Base-by-base conservation (phyloP, 2,113 vertebrate species). In the Helogale parvula region DNA sequence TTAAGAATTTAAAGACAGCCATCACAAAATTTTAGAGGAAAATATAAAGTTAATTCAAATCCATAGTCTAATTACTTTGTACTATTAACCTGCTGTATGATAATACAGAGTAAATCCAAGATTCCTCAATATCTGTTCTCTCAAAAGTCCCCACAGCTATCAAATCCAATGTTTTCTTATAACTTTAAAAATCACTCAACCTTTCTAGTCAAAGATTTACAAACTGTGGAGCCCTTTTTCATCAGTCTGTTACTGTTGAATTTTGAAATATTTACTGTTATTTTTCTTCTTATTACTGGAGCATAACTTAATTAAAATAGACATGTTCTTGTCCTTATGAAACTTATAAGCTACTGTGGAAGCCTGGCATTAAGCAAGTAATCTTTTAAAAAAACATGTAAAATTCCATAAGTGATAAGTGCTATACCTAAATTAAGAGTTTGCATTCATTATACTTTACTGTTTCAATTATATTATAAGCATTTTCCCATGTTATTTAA, bases 211-310 rank as follows among this genome's bases (percentile, higher is more conserved):
- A 88, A 86, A 97, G 83, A 66, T 47, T 85, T 7, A 80, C 41
- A 86, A 81, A 69, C 23, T 74, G 11, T 68, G 16, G 31, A 95
- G 21, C 6, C 68, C 54, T 92, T 88, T 77, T 65, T 47, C 17
- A 38, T 83, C 71, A 71, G 41, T 71, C 96, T 88, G 13, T 76
- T 91, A 54, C 3, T 69, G 68, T 27, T 95, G 29, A 85, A 80
- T 80, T 89, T 88, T 47, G 72, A 52, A 68, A 89, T 68, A 29
- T 72, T 88, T 89, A 88, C 38, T 63, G 50, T 69, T 90, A 85
- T 87, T 81, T 82, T 87, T 76, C 35, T 80, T 60, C 69, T 79
- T 29, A 69, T 69, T 93, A 72, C 1, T 14, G 33, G 57, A n/a
- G 33, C 57, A 12, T 72, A 91, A 35, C 11, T 80, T 72, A 63